Conservation (phyloP, 2,797 vertebrate genomes). For the Gallirallus australis region DNA sequence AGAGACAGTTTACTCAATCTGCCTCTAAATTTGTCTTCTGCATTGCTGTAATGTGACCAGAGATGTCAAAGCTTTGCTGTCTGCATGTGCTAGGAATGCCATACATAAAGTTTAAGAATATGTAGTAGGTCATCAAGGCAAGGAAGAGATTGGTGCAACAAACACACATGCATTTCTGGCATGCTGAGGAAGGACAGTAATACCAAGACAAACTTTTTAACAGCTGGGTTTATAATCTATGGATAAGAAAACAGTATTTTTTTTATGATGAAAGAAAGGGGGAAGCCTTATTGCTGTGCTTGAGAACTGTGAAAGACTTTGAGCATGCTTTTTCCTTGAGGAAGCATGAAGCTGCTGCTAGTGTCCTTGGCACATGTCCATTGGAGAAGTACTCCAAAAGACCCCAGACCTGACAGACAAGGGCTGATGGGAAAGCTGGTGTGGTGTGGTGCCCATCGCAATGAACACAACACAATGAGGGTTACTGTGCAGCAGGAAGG, state of each 20-base stretch:
- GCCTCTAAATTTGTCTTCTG: not conserved
- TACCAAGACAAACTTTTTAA: not conserved
- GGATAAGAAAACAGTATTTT: not conserved
- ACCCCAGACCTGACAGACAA: not conserved
- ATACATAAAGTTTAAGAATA: not conserved
- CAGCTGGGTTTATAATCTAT: not conserved
- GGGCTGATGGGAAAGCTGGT: not conserved
- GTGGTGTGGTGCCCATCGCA: not conserved
- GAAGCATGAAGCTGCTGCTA: not conserved
- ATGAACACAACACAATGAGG: not conserved
- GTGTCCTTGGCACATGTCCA: not conserved
- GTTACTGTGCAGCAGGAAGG: not conserved
- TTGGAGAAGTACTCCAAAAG: not conserved
- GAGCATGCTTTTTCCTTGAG: not conserved
- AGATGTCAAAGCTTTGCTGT: not conserved
- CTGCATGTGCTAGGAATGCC: not conserved
- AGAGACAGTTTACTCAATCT: not conserved
- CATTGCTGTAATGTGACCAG: not conserved
- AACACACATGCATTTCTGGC: not conserved
- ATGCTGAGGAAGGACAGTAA: not conserved
- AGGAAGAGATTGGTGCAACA: not conserved
- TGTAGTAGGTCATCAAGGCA: not conserved
- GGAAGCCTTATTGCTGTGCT: not conserved
- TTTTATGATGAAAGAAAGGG: not conserved
- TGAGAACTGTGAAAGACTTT: not conserved